Evolutionary conservation across 2,888 invertebrate species (phyloP), one percentile per base, ranked within the genome.

Genomic region (Nephrotoma flavescens): DNA sequence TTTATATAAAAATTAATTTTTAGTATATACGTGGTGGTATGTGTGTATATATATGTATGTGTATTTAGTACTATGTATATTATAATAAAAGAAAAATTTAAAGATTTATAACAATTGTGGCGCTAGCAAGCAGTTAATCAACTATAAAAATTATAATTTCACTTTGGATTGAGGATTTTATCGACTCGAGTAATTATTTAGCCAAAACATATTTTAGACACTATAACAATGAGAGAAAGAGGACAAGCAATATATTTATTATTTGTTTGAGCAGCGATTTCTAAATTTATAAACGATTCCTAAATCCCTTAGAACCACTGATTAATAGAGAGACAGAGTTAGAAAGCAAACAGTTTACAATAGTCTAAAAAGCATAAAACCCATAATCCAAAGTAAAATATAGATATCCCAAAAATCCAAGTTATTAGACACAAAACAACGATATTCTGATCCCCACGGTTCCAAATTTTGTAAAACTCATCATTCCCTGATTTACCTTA

Each of bases 1-100:
- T 86, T 87, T 42, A 86, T 42, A 86, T 83, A 83, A 84, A 87
- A 86, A 87, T 86, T 57, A 44, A 86, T 86, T 45, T 86, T 47
- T 83, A 42, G 52, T 85, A 44, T 85, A 44, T 15, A 85, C 2
- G 71, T 71, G 71, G 7, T 86, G 47, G 31, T 19, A 42, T 87
- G 4, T 47, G n/a, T 83, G n/a, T 12, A 7, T 57, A 52, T 86
- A 86, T 0, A 31, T 31, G 52, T 0, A 31, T 31, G 52, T 45
- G 83, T 86, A 31, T 31, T 31, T 31, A 86, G 41, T 45, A 41
- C 31, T 47, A 9, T 47, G 47, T 2, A 57, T 9, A 31, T 19
- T 71, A 31, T 2, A 11, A 71, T 71, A 19, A 71, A 71, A 2
- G 71, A 71, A 71, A 47, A 71, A 9, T 71, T 31, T 12, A 41